Evolutionary conservation across 1,140 invertebrate genomes (phyloP).

Genomic region (Bombus balteatus): DNA sequence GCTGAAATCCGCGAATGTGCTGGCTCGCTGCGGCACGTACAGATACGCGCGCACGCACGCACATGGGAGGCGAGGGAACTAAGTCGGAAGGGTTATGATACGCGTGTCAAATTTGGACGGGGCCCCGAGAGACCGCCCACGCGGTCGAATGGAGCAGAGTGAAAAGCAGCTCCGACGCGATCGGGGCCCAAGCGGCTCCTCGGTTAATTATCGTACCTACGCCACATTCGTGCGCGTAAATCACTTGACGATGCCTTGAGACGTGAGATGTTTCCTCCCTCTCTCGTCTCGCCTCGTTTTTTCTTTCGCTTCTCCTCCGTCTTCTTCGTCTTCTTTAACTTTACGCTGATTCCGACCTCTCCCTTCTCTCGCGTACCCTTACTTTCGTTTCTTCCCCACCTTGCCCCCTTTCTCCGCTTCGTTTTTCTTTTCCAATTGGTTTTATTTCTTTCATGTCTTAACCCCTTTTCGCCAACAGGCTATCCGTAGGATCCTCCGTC

Average conservation of each 20-base stretch:
- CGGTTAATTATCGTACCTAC: slow-evolving; percentile 79
- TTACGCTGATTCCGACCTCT: slow-evolving; percentile 6
- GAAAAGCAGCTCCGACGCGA: slow-evolving; percentile 74
- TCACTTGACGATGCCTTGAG: slow-evolving; percentile 73
- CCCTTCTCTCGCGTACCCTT: slow-evolving; percentile 17
- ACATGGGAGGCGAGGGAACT: slow-evolving; percentile 29
- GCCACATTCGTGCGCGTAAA: slow-evolving; percentile 78
- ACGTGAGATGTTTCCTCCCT: slow-evolving; percentile 65
- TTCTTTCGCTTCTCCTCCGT: slow-evolving; percentile 20
- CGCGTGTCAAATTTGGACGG: slow-evolving; percentile 79
- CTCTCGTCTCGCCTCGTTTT: slow-evolving; percentile 8
- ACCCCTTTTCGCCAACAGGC: slow-evolving; percentile 66
- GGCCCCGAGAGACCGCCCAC: slow-evolving; percentile 77
- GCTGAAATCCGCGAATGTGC: slow-evolving; percentile 47
- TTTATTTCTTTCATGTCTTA: slow-evolving; percentile 67
- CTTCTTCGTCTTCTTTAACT: slow-evolving; percentile 27
- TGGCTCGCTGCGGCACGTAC: slow-evolving; percentile 10
- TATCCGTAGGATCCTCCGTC: slow-evolving; percentile 51
- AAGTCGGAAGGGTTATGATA: slow-evolving; percentile 77
- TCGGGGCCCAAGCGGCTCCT: slow-evolving; percentile 72
- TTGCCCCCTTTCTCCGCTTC: slow-evolving; percentile 14
- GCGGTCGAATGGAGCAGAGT: slow-evolving; percentile 71
- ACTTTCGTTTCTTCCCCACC: neutral
- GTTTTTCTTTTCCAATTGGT: slow-evolving; percentile 44
- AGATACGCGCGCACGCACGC: slow-evolving; percentile 24